Percentiles rank a stretch among this genome's conserved stretches.
phyloP scores from a whole-genome alignment of 2,797 vertebrate genomes.

The Melanotaenia boesemani region DNA sequence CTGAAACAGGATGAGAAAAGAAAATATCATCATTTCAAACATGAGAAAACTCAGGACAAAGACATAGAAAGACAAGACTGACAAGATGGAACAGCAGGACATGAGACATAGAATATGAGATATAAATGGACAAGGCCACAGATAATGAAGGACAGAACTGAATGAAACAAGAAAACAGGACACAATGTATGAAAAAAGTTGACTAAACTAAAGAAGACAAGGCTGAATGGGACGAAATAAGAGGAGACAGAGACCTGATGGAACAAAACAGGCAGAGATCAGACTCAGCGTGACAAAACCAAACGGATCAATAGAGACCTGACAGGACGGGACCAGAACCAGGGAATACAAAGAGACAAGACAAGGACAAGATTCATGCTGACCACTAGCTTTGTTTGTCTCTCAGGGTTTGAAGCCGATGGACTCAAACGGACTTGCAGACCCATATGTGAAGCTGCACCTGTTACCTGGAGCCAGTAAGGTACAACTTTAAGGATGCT shows the following conservation, averaged over 20 bases:
- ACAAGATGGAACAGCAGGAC: not conserved
- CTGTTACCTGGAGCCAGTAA: slow-evolving; percentile 96
- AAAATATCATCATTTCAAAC: no score
- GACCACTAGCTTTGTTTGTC: not conserved
- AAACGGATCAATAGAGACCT: no score
- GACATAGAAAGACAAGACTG: not conserved
- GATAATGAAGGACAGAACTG: not conserved
- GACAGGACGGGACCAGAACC: not conserved
- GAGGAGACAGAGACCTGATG: not conserved
- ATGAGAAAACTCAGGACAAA: no score
- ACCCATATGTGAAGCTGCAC: slow-evolving; percentile 97
- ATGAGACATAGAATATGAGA: not conserved
- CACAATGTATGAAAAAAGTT: not conserved
- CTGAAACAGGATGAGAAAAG: no score
- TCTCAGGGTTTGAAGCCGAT: slow-evolving; percentile 93
- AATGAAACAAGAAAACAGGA: not conserved
- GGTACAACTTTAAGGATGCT: slow-evolving; percentile 77
- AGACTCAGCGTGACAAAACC: not conserved
- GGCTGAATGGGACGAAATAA: no score
- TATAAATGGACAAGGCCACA: not conserved
- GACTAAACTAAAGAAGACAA: not conserved
- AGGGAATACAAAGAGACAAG: not conserved
- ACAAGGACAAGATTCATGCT: not conserved
- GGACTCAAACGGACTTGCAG: slow-evolving; percentile 96
- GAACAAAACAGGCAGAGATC: not conserved